Percentiles rank a stretch among this genome's conserved stretches.
Conservation (phyloP, 1,140 invertebrate genomes). For the Pemphigus obesinymphae region DNA sequence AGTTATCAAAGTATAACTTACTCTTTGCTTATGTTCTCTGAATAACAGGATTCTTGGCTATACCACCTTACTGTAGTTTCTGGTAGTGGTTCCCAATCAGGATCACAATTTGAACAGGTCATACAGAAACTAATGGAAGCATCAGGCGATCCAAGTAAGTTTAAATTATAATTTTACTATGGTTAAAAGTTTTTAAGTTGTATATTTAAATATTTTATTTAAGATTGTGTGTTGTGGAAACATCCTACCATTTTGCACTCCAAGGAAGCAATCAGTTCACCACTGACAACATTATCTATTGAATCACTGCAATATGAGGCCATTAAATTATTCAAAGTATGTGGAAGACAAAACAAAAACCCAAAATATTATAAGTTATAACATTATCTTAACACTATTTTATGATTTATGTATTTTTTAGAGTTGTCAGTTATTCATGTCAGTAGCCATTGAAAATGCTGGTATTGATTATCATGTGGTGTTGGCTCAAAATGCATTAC, state of each 20-base stretch:
- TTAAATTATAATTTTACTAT: not conserved
- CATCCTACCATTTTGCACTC: slow-evolving; percentile 86
- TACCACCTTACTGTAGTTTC: slow-evolving; percentile 92
- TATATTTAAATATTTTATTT: slow-evolving; percentile 47
- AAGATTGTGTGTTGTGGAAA: slow-evolving; percentile 86
- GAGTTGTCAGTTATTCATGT: slow-evolving; percentile 91
- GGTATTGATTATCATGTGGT: slow-evolving; percentile 95
- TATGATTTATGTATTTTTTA: slow-evolving; percentile 49
- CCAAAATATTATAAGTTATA: no score
- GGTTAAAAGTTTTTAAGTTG: not conserved
- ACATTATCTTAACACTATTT: not conserved
- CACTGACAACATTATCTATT: slow-evolving; percentile 79
- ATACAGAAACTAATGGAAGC: slow-evolving; percentile 92
- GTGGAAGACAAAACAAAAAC: not conserved
- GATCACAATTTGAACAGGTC: slow-evolving; percentile 91
- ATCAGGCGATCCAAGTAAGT: slow-evolving; percentile 84
- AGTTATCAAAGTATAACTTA: not conserved
- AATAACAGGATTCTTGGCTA: slow-evolving; percentile 76
- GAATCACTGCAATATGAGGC: slow-evolving; percentile 82
- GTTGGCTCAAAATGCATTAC: slow-evolving; percentile 87
- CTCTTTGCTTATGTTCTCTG: not conserved
- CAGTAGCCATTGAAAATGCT: slow-evolving; percentile 85
- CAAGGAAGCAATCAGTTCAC: slow-evolving; percentile 79
- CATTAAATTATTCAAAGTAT: slow-evolving; percentile 89
- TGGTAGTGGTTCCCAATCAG: slow-evolving; percentile 80